Evolutionary conservation across 2,888 invertebrate genomes (phyloP), one percentile per base, ranked within the genome.

Genomic region (Elysia crispata): DNA sequence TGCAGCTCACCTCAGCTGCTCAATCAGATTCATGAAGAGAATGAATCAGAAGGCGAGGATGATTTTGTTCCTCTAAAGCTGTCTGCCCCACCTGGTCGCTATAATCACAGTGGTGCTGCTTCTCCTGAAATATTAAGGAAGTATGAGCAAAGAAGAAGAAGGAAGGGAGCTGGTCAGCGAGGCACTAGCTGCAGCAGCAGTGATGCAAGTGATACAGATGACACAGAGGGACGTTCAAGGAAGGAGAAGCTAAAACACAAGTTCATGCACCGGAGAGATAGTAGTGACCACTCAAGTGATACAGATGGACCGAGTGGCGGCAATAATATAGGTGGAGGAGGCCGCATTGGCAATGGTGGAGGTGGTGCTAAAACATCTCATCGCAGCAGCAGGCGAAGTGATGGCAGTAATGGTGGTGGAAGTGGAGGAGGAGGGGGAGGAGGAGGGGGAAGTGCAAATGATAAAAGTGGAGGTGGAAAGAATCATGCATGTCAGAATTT

Each of bases 141-240:
- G 82, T 91, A 90, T 80, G 92, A 92, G 81, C 89, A 89, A 62
- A 88, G 92, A 60, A 94, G 95, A 74, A 95, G 95, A 91, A 94
- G 95, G 86, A 84, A 87, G 33, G 86, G 87, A 11, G 95, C 95
- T 86, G 95, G 95, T 90, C 94, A 95, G 86, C 85, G 89, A 62
- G 96, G 89, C 13, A 91, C 97, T 8, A 97, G 97, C 76, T 97
- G 97, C 90, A 97, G 97, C 87, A 97, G 97, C 76, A 97, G 97
- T 0, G 98, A 98, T 92, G 96, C 98, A 8, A 97, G 97, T 81
- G 97, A 97, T 91, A 93, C 93, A 33, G 93, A 93, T 81, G 96
- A 91, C 57, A 88, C 90, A 3, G 91, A 90, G 62, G 87, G 87
- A 11, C 83, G 89, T 30, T 89, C 88, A 18, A 82, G 89, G 25